Percentiles rank a stretch among this genome's conserved stretches.
Conservation (phyloP, 2,113 vertebrate genomes). For the Alligator mississippiensis region DNA sequence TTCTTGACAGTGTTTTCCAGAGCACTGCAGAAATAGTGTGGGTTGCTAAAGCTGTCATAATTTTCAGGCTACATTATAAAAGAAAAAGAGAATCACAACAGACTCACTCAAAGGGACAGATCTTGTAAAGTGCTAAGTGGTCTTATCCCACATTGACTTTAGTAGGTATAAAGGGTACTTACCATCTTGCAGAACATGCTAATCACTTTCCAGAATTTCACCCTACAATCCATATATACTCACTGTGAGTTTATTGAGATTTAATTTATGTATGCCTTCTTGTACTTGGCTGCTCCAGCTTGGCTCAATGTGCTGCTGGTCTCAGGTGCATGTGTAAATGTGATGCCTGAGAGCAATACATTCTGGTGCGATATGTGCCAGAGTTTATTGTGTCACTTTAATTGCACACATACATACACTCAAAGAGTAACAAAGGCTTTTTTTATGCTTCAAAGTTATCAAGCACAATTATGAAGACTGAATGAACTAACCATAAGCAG, state of each 20-base stretch:
- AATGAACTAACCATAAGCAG: background rate
- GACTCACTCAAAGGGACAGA: background rate
- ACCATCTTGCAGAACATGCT: background rate
- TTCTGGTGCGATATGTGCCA: too few species aligned
- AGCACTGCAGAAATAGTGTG: background rate
- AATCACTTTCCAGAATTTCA: background rate
- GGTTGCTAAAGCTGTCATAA: background rate
- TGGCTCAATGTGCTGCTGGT: background rate
- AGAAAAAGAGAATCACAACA: background rate
- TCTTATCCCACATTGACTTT: background rate
- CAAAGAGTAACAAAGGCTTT: background rate
- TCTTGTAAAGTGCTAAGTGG: background rate
- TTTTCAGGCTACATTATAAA: background rate
- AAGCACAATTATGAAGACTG: background rate
- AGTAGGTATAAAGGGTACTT: background rate
- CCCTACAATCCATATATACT: background rate
- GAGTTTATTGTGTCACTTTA: too few species aligned
- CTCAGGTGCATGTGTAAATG: background rate
- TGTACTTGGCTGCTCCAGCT: background rate
- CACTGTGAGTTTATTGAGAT: background rate
- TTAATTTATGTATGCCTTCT: background rate
- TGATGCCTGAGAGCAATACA: too few species aligned
- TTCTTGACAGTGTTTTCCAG: too few species aligned
- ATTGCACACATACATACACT: too few species aligned
- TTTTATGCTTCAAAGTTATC: background rate